Evolutionary conservation across 2,797 vertebrate species (phyloP), one percentile per base, ranked within the genome.

Genomic region (Nasua narica): DNA sequence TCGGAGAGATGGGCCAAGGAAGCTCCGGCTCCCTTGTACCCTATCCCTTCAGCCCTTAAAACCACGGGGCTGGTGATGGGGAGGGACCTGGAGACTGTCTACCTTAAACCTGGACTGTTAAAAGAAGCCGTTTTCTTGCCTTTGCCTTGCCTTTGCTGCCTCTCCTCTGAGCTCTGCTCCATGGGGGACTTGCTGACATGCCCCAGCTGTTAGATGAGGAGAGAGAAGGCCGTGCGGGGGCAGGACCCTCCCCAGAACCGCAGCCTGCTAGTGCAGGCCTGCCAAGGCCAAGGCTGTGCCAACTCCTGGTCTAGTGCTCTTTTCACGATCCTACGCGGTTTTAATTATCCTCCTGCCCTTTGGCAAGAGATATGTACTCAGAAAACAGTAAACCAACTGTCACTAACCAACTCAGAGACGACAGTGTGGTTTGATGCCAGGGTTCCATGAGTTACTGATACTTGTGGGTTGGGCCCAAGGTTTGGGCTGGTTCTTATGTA

Each of bases 1-100:
- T 67, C 72, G 79, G 56, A 69, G 79, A 97, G 86, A 92, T 3
- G 65, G 94, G 72, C 78, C 97, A 87, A 37, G 86, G 46, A 91
- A 69, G 29, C 87, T 76, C 96, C 1, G 52, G 77, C n/a, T 89
- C 5, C 16, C 46, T 74, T 7, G 62, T 0, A 7, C 67, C 27
- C 23, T 5, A 7, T n/a, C 40, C 72, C 58, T 43, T 79, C 50
- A 35, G 62, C 56, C 25, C 8, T 29, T 16, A 43, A 81, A 72
- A 60, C 29, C 29, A 2, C 0, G 1, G 81, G n/a, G 67, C 54
- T 52, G 67, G 60, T 35, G n/a, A 46, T 0, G 21, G 50, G 19
- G 62, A 78, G 72, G 67, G 40, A 29, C 27, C 52, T 7, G 40
- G 65, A 95, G 50, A 9, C 25, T 25, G 35, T 52, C 37, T 43